Percentiles rank a stretch among this genome's conserved stretches.
These are phyloP conservation scores for Schrankia costaestrigalis DNA, from an alignment of 2,888 invertebrate species.

Conservation along the genomic window DNA sequence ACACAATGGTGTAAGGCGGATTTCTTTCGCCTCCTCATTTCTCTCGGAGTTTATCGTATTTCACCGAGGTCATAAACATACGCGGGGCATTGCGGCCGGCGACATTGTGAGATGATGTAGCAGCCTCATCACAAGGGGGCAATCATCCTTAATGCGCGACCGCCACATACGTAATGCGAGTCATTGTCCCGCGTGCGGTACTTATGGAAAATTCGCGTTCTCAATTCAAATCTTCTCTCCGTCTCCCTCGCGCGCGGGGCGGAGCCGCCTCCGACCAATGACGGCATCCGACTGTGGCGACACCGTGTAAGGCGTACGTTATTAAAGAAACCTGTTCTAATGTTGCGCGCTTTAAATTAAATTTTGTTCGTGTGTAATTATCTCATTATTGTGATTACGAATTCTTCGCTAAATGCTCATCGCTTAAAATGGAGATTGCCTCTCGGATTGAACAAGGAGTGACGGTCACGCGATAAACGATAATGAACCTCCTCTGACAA, in stretches of 20 bases:
- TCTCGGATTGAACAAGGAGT: slow-evolving; percentile 53
- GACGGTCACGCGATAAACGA: slow-evolving; percentile 53
- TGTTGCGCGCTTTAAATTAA: slow-evolving; percentile 80
- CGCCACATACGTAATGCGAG: slow-evolving; percentile 80
- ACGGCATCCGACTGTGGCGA: slow-evolving; percentile 74
- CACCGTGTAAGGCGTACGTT: slow-evolving; percentile 80
- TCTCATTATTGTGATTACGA: slow-evolving; percentile 81
- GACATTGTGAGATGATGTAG: slow-evolving; percentile 78
- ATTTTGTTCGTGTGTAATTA: slow-evolving; percentile 81
- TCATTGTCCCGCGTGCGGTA: slow-evolving; percentile 80
- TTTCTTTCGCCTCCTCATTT: slow-evolving; percentile 75
- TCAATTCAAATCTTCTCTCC: slow-evolving; percentile 79
- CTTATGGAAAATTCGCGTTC: slow-evolving; percentile 81
- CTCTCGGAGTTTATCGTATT: slow-evolving; percentile 73
- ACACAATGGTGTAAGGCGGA: slow-evolving; percentile 67
- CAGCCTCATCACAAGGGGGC: slow-evolving; percentile 79
- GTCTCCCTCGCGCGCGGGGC: slow-evolving; percentile 79
- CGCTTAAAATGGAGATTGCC: slow-evolving; percentile 71
- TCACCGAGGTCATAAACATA: slow-evolving; percentile 71
- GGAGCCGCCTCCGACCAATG: slow-evolving; percentile 78
- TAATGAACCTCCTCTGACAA: slow-evolving; percentile 49
- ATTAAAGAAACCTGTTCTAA: slow-evolving; percentile 81
- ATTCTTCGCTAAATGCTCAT: slow-evolving; percentile 77
- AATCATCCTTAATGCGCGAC: slow-evolving; percentile 79
- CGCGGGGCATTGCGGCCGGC: slow-evolving; percentile 64